Evolutionary conservation across 2,797 vertebrate genomes (phyloP).

Genomic region (Psittacula derbiana): DNA sequence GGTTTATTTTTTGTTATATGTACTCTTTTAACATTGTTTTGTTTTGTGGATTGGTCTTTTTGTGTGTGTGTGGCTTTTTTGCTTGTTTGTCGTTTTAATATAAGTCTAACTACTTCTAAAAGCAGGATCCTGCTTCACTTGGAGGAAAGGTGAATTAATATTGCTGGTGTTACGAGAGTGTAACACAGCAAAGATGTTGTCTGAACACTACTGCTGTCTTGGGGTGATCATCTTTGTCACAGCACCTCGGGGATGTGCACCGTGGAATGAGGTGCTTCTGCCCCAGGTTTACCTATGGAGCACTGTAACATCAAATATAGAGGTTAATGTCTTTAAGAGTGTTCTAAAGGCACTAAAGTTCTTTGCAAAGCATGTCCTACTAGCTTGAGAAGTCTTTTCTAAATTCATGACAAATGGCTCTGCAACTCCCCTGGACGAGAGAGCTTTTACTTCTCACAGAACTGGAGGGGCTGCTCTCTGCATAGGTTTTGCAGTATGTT

Average conservation of each 20-base stretch:
- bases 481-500: not conserved
- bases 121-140: not conserved
- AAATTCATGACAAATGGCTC: constrained; percentile 22
- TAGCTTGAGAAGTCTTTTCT: not conserved
- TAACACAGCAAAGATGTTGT: not conserved
- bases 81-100: not conserved
- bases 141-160: not conserved
- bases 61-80: not conserved
- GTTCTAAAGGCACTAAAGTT: constrained; percentile 40
- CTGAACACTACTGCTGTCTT: not conserved
- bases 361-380: constrained; percentile 34
- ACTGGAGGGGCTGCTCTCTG: not conserved
- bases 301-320: constrained; percentile 46
- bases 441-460: not conserved
- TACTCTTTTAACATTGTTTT: not conserved
- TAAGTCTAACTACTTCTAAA: not conserved
- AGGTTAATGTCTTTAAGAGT: constrained; percentile 36
- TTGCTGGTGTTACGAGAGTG: not conserved
- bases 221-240: not conserved
- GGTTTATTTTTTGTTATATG: constrained; percentile 45
- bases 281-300: constrained; percentile 61
- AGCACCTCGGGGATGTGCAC: not conserved
- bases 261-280: constrained; percentile 9
- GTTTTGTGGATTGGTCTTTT: not conserved
- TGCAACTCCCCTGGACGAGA: not conserved